A percentile compares a stretch with the other conserved stretches of the same genome.
Conservation (phyloP, 2,888 invertebrate species). For the Cheilosia scutellata region DNA sequence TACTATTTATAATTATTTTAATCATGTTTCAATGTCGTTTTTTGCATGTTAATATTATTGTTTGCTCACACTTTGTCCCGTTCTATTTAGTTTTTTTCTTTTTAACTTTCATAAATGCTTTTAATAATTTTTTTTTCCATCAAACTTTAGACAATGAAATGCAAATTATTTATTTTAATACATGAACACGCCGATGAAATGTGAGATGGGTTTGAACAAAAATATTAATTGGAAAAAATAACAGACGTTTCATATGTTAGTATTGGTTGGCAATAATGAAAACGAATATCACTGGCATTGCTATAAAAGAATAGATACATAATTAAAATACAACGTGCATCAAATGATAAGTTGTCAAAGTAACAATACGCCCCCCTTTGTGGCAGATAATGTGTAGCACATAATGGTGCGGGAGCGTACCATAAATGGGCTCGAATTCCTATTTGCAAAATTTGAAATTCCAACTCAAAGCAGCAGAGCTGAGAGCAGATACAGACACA, state of each 20-base stretch:
- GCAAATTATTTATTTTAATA: constrained; percentile 33
- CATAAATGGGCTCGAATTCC: background rate
- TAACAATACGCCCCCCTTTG: constrained; percentile 17
- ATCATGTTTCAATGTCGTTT: constrained; percentile 20
- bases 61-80: constrained; percentile 9
- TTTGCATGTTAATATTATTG: constrained; percentile 3
- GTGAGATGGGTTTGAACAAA: constrained; percentile 41
- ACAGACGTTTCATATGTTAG: constrained; percentile 7
- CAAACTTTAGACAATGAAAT: constrained; percentile 29
- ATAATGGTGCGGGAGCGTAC: background rate
- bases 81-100: constrained; percentile 19
- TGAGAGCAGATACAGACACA: background rate
- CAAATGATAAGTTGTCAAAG: constrained; percentile 24
- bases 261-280: constrained; percentile 4
- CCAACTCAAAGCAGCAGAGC: background rate
- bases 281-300: background rate
- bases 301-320: constrained; percentile 7
- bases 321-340: constrained; percentile 29
- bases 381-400: constrained; percentile 18
- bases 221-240: background rate
- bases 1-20: constrained; percentile 7
- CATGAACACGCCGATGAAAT: constrained; percentile 29
- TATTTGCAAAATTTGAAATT: constrained; percentile 19
- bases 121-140: constrained; percentile 5
- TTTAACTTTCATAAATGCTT: constrained; percentile 11